Base-by-base conservation (phyloP, 2,797 vertebrate species). In the Cossypha niveicapilla region DNA sequence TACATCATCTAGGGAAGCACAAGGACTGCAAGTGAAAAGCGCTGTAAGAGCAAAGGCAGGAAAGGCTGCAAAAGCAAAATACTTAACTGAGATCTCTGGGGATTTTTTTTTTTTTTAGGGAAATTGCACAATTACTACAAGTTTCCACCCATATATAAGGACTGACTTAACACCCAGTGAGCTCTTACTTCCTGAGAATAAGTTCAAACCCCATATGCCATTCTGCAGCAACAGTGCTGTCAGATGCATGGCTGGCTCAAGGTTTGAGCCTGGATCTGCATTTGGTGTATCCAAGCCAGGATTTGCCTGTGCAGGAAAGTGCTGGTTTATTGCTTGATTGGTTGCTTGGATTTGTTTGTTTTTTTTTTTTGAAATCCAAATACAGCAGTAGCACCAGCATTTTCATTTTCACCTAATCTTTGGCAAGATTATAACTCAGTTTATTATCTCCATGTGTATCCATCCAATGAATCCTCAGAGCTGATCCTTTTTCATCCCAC, bases 91-190 rank as follows among this genome's bases (percentile, higher is more conserved):
- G 74, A 34, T 63, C 77, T 94, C 71, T 22, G 75, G 74, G 83
- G 73, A 62, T 56, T 53, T 86, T 92, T 35, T 35, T 35, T 34
- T 34, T 92, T 92, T 92, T 71, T 70, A 81, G 79, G 86, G 94
- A 94, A 96, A 93, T 95, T 93, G 80, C 93, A 87, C 80, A 96
- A 90, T 90, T 76, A 35, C 58, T 56, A 1, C n/a, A 39, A 67
- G 81, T 85, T 94, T 88, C 80, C 61, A 88, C 78, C 50, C 73
- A 66, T 71, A 58, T 67, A 53, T 45, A 67, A 73, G 71, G 41
- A 53, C 60, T 90, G 92, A 85, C 74, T 85, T 79, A 93, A 86
- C 74, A 90, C 60, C 70, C 83, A 76, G 48, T 41, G 50, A 85
- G 78, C 25, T 82, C 74, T 73, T 73, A 18, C 34, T 93, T 78